phyloP scores from a whole-genome alignment of 2,113 vertebrate genomes.

The Xiphorhynchus elegans region DNA sequence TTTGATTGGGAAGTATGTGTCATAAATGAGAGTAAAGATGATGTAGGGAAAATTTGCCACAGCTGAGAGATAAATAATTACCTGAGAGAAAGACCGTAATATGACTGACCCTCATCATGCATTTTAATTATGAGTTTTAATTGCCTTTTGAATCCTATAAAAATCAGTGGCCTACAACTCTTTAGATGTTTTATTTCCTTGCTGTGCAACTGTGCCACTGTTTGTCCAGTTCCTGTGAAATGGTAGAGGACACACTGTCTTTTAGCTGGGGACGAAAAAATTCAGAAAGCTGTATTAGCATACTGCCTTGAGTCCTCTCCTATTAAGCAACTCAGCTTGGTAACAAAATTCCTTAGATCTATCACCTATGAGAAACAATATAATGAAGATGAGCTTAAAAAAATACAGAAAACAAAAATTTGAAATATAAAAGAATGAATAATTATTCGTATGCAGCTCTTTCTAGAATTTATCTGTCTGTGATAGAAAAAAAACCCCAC shows the following conservation, averaged over 20 bases:
- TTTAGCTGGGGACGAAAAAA: neutral
- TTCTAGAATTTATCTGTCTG: neutral
- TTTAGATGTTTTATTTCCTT: neutral
- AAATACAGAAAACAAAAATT: neutral
- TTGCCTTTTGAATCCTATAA: constrained; percentile 43
- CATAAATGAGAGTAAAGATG: constrained; percentile 42
- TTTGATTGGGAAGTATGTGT: constrained; percentile 1
- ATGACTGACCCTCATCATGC: neutral
- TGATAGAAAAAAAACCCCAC: neutral
- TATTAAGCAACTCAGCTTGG: neutral
- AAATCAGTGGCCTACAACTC: neutral
- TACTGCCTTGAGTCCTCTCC: neutral
- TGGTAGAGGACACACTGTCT: neutral
- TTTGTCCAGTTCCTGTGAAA: neutral
- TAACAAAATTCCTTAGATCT: neutral
- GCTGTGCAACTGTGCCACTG: neutral
- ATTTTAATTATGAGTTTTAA: constrained; percentile 50
- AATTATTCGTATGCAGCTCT: neutral
- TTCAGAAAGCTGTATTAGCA: neutral
- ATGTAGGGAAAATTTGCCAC: constrained; percentile 10
- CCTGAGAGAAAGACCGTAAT: neutral
- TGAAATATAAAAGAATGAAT: neutral
- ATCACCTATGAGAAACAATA: neutral
- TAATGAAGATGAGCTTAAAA: neutral
- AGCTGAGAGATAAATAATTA: constrained; percentile 48